These are phyloP conservation scores for Hydrochoerus hydrochaeris DNA, from an alignment of 2,113 vertebrate genomes.

Conservation along the genomic window DNA sequence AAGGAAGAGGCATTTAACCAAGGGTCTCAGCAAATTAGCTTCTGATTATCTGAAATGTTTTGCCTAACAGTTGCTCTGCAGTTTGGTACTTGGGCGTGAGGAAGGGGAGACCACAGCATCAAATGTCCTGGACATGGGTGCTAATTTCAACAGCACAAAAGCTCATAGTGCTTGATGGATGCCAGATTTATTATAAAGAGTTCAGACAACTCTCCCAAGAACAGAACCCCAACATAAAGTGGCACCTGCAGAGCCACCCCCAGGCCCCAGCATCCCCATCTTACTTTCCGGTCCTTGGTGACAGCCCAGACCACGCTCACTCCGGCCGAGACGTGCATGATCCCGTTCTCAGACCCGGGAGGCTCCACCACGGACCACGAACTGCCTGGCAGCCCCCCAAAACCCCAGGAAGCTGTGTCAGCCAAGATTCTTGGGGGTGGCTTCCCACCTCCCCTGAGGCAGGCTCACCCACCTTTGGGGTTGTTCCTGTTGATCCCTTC, in stretches of 20 bases:
- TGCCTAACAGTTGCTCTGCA: no score
- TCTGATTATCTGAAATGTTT: background rate
- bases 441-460: accelerated
- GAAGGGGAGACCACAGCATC: background rate
- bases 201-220: background rate
- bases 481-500: conserved; percentile 94
- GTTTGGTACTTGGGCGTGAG: background rate
- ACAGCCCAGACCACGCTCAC: conserved; percentile 95
- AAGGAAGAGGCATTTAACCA: background rate
- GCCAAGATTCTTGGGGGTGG: background rate
- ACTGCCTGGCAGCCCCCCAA: conserved; percentile 79
- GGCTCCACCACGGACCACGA: conserved; percentile 95
- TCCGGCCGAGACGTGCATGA: conserved; percentile 93
- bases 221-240: background rate
- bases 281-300: conserved; percentile 97
- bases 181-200: background rate
- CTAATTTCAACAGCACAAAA: background rate
- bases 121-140: no score
- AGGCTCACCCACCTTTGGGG: conserved; percentile 90
- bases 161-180: accelerated
- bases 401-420: conserved; percentile 45
- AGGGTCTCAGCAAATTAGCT: background rate
- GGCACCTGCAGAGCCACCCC: background rate
- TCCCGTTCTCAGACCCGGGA: conserved; percentile 92
- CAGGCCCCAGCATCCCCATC: conserved; percentile 46